Evolutionary conservation across 2,113 vertebrate genomes (phyloP).

Genomic region (Apodemus sylvaticus): DNA sequence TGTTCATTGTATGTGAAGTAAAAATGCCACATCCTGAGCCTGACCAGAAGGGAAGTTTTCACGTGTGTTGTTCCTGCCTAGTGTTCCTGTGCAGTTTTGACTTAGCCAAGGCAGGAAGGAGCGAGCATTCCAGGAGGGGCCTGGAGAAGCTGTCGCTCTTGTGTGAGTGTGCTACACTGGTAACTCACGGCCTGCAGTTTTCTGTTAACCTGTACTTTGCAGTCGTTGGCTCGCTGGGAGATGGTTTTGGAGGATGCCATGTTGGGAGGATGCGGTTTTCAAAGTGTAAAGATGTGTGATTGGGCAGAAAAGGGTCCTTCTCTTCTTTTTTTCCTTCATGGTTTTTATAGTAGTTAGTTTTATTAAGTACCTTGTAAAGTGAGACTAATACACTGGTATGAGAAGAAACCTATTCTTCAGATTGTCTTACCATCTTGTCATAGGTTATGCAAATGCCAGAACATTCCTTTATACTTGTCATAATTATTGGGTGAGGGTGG

Average conservation of each 20-base stretch:
- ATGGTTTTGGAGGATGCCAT: not conserved
- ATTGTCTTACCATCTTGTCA: too few relatives aligned
- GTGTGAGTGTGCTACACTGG: not conserved
- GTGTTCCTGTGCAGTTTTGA: not conserved
- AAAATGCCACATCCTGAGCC: not conserved
- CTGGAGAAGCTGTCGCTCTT: accelerated
- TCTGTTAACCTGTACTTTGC: accelerated
- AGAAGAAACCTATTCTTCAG: too few relatives aligned
- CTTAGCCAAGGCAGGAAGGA: not conserved
- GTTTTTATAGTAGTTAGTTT: constrained; percentile 57
- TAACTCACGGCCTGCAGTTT: accelerated
- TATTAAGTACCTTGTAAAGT: constrained; percentile 65
- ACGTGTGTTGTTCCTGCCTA: not conserved
- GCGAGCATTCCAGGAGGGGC: accelerated
- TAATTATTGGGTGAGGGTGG: not conserved
- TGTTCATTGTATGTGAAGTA: not conserved
- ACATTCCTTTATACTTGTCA: not conserved
- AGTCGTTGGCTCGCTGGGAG: not conserved
- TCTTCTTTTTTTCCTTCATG: not conserved
- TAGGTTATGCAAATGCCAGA: too few relatives aligned
- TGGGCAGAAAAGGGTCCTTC: too few relatives aligned
- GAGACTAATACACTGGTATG: too few relatives aligned
- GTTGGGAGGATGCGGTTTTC: not conserved
- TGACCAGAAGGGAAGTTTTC: not conserved
- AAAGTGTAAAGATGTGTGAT: not conserved